phyloP scores from a whole-genome alignment of 2,797 vertebrate species.

The Micromesistius poutassou region DNA sequence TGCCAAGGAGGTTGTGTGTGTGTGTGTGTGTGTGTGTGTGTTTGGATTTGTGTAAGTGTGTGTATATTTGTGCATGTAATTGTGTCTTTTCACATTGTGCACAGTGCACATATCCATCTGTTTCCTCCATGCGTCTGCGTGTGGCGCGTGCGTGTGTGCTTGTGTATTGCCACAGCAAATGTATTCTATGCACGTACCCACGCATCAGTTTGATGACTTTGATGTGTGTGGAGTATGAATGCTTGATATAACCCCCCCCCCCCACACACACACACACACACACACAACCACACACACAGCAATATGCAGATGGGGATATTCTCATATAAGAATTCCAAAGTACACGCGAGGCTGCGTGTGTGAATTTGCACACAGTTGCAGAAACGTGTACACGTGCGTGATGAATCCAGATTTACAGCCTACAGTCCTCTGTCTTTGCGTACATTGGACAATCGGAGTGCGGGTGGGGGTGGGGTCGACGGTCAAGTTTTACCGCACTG shows the following conservation, averaged over 20 bases:
- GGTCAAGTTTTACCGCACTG: neutral
- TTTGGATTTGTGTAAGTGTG: neutral
- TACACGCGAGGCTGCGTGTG: slow-evolving; percentile 23
- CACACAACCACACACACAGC: too few species aligned
- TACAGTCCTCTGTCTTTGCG: neutral
- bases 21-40: slow-evolving; percentile 4
- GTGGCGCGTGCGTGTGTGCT: slow-evolving; percentile 19
- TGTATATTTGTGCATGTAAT: slow-evolving; percentile 4
- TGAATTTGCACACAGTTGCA: too few species aligned
- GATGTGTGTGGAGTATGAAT: neutral
- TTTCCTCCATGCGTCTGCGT: neutral
- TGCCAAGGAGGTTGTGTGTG: slow-evolving; percentile 13
- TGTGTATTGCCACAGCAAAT: slow-evolving; percentile 2
- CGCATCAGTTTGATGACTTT: neutral
- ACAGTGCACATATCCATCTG: slow-evolving; percentile 2
- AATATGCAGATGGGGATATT: neutral
- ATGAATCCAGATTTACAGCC: neutral
- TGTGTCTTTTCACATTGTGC: neutral
- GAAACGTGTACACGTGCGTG: neutral
- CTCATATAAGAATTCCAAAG: neutral
- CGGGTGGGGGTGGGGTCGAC: neutral
- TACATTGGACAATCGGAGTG: neutral
- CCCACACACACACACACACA: too few species aligned
- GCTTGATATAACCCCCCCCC: too few species aligned
- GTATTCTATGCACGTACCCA: neutral